Evolutionary conservation across 2,888 invertebrate species (phyloP), one percentile per base, ranked within the genome.

Genomic region (Lingula anatina): DNA sequence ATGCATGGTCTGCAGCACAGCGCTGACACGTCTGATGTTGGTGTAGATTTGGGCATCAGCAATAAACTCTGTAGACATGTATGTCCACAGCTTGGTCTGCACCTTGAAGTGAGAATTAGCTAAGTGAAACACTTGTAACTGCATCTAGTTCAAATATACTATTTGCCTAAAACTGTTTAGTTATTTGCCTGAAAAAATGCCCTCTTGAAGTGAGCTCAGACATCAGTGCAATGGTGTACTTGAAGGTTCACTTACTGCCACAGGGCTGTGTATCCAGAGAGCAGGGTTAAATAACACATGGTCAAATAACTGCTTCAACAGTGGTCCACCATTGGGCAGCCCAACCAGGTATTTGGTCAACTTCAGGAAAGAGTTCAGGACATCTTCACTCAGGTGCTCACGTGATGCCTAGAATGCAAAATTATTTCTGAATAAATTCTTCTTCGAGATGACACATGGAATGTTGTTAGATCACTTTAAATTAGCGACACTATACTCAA

Each of bases 261-360:
- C 90, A 45, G 94, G 90, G 12, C 97, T 93, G 80, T 97, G 92
- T 71, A 99, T 96, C 99, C 99, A 99, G 56, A 99, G 83, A 27
- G 94, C 92, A 7, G 99, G 97, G 83, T 99, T 99, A 85, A 99
- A 99, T 61, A 99, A 86, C 53, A 99, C 89, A 82, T 97, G 95
- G 81, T 99, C 99, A 83, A 99, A 84, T 66, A 99, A 85, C 89
- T 99, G 94, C 60, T 81, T 81, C 44, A 82, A 70, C 5, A 77
- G 62, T 0, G 68, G 58, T 9, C 67, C 68, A 15, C 73, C 73
- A 12, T 65, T 61, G 0, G 71, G 71, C 37, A 71, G 57, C 26
- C 61, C 60, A 12, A 75, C 73, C 27, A 77, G 60, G 54, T 65
- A 71, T 56, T 78, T 73, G 18, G 79, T 79, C 59, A 80, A 63